A percentile compares a stretch with the other conserved stretches of the same genome.
These are phyloP conservation scores for Mirounga angustirostris DNA, from an alignment of 2,113 vertebrate species.

Conservation along the genomic window DNA sequence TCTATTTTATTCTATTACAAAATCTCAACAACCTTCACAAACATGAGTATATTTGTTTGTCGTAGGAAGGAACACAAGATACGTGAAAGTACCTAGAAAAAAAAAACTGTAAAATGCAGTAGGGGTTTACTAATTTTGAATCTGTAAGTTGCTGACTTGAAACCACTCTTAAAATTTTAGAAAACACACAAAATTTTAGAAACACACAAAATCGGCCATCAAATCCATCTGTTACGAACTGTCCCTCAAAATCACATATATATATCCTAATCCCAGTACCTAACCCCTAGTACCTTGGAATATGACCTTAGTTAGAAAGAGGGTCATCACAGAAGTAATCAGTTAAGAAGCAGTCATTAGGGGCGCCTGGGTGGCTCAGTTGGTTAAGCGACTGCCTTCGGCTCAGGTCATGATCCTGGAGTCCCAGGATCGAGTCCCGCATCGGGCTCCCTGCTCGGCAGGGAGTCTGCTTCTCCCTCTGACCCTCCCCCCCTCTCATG, in stretches of 20 bases:
- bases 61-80: background rate
- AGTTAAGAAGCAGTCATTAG: background rate
- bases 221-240: background rate
- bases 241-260: background rate
- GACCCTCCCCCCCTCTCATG: too few relatives aligned
- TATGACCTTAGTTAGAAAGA: background rate
- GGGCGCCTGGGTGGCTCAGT: too few relatives aligned
- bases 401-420: too few relatives aligned
- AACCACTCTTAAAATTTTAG: background rate
- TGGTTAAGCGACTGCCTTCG: too few relatives aligned
- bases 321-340: background rate
- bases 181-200: background rate
- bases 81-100: background rate
- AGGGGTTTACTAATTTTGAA: background rate
- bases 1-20: background rate
- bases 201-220: conserved; percentile 4
- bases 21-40: background rate
- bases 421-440: too few relatives aligned
- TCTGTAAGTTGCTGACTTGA: background rate
- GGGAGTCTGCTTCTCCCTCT: too few relatives aligned
- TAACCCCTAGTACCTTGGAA: background rate
- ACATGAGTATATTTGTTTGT: background rate
- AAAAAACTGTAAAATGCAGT: background rate
- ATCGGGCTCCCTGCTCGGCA: too few relatives aligned
- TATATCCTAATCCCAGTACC: background rate